Evolutionary conservation across 2,113 vertebrate species (phyloP).

Genomic region (Forbesichthys agassizii): DNA sequence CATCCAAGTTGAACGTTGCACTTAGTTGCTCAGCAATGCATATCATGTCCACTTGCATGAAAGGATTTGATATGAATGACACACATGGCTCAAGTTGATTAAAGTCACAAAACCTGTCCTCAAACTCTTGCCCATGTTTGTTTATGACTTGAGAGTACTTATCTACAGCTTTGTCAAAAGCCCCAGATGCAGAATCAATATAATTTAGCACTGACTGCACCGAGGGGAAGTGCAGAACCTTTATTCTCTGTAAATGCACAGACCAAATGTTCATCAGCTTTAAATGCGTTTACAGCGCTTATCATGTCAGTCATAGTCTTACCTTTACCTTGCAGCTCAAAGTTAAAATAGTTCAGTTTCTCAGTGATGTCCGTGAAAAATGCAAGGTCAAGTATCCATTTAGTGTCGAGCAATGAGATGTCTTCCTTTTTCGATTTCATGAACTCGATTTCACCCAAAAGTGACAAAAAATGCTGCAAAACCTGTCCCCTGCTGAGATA

Average conservation of each 20-base stretch:
- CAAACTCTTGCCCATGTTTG: conserved; percentile 28
- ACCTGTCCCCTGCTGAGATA: conserved; percentile 30
- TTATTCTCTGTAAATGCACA: conserved; percentile 23
- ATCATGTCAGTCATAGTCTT: conserved; percentile 41
- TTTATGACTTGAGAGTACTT: conserved; percentile 26
- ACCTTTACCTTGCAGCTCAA: conserved; percentile 51
- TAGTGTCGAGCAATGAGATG: conserved; percentile 12
- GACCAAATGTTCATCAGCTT: conserved; percentile 31
- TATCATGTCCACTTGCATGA: conserved; percentile 24
- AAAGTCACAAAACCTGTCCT: conserved; percentile 36
- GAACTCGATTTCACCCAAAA: conserved; percentile 42
- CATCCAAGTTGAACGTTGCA: neutral
- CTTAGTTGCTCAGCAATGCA: conserved; percentile 7
- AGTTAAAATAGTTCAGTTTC: conserved; percentile 53
- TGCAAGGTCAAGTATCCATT: conserved; percentile 41
- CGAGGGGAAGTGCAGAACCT: neutral
- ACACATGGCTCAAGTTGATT: conserved; percentile 10
- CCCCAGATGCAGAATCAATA: conserved; percentile 24
- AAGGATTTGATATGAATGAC: conserved; percentile 29
- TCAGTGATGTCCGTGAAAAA: conserved; percentile 47
- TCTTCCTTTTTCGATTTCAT: conserved; percentile 33
- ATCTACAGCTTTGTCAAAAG: conserved; percentile 6
- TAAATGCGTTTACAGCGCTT: conserved; percentile 37
- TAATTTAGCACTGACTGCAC: conserved; percentile 24
- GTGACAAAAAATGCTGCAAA: conserved; percentile 35